These are phyloP conservation scores for Apotomis capreana DNA, from an alignment of 2,888 invertebrate genomes.

Conservation along the genomic window DNA sequence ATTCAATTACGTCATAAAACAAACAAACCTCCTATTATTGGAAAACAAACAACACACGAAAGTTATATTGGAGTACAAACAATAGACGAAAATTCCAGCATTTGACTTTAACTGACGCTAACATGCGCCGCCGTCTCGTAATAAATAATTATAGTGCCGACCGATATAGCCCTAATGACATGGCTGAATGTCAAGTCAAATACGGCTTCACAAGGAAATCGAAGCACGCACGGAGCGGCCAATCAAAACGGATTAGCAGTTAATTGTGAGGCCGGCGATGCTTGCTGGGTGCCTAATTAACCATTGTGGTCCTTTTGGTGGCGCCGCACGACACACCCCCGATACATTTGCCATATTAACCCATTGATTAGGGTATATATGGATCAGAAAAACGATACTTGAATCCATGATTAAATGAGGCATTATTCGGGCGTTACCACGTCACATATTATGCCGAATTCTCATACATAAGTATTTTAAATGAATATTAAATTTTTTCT, in stretches of 20 bases:
- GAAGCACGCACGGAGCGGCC: slow-evolving; percentile 38
- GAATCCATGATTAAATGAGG: too few relatives aligned
- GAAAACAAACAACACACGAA: background rate
- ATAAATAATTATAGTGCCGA: background rate
- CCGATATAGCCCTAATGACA: slow-evolving; percentile 16
- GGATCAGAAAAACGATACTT: background rate
- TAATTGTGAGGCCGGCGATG: slow-evolving; percentile 56
- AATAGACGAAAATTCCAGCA: background rate
- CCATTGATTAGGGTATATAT: slow-evolving; percentile 53
- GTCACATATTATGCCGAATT: too few relatives aligned
- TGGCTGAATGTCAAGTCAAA: slow-evolving; percentile 23
- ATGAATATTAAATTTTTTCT: too few relatives aligned
- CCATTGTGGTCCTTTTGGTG: slow-evolving; percentile 64
- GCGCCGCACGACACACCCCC: slow-evolving; percentile 24
- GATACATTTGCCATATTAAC: slow-evolving; percentile 74
- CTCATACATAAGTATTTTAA: too few relatives aligned
- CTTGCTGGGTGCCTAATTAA: slow-evolving; percentile 64
- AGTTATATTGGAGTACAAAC: too few relatives aligned
- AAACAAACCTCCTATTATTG: too few relatives aligned
- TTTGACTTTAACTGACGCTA: background rate
- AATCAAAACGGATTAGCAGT: slow-evolving; percentile 57
- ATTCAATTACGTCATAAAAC: too few relatives aligned
- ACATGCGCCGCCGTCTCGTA: background rate
- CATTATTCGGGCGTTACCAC: too few relatives aligned
- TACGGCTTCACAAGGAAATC: slow-evolving; percentile 30